A percentile compares a stretch with the other conserved stretches of the same genome.
Evolutionary conservation across 1,140 invertebrate species (phyloP).

Genomic region (Aphidius gifuensis): DNA sequence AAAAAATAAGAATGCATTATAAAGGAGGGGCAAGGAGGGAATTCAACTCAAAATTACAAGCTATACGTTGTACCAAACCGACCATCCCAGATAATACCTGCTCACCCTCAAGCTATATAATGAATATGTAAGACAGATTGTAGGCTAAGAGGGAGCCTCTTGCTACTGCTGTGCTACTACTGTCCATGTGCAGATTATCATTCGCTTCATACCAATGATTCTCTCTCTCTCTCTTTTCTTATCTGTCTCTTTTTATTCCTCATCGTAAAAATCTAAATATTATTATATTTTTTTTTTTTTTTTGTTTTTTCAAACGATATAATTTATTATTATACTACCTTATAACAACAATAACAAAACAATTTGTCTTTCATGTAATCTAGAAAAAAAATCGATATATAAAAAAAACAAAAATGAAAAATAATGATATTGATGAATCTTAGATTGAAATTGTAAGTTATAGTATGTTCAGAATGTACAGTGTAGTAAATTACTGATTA

Average conservation of each 20-base stretch:
- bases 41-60: constrained; percentile 55
- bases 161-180: constrained; percentile 51
- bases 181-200: constrained; percentile 38
- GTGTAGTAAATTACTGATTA: too few species aligned
- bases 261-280: not conserved
- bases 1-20: constrained; percentile 10
- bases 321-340: not conserved
- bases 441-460: too few species aligned
- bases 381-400: too few species aligned
- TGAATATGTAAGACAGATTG: constrained; percentile 59
- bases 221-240: not conserved
- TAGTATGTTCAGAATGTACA: too few species aligned
- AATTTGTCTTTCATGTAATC: too few species aligned
- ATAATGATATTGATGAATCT: too few species aligned
- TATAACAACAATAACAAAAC: too few species aligned
- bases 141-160: constrained; percentile 56
- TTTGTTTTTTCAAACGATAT: not conserved
- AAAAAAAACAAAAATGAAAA: too few species aligned
- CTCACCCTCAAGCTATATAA: constrained; percentile 54
- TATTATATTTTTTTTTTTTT: not conserved
- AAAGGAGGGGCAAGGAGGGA: constrained; percentile 31
- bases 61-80: constrained; percentile 53
- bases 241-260: too few species aligned
- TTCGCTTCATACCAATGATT: not conserved
- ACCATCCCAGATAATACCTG: constrained; percentile 56